Evolutionary conservation across 2,797 vertebrate species (phyloP), one percentile per base, ranked within the genome.

Genomic region (Syngnathus acus): DNA sequence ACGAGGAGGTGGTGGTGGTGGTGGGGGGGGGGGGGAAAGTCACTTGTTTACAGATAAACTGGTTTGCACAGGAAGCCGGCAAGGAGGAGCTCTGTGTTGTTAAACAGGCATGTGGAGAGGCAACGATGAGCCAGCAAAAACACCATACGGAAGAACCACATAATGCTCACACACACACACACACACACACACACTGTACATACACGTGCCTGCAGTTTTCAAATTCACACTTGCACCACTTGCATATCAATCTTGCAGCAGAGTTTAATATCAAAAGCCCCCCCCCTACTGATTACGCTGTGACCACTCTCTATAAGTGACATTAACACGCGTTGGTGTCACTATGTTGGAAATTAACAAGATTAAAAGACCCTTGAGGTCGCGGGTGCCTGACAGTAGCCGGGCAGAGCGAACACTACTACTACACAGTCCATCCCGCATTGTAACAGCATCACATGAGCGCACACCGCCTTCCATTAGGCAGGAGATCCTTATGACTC

Each of bases 1-100:
- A 60, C 14, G 26, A 26, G 23, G 54, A 37, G 54, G 54, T 17
- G 48, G 45, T 17, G 45, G 11, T 1, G 11, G 13, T 0, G 43
- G 13, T 82, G 64, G 68, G 80, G 87, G 82, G 65, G 68, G 80
- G 88, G 81, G 84, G 80, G 74, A 78, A 87, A 87, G 78, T 83
- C 86, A 87, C 86, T 88, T 89, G 85, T 90, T 90, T 90, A 89
- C 89, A 92, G 89, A 91, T 90, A 89, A 90, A 91, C 86, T 87
- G 87, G 86, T 91, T 89, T 89, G 86, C 84, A 88, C 89, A 90
- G 90, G 91, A 92, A 91, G 88, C 84, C 86, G 84, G 86, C 82
- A 85, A 87, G 84, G 87, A 90, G 88, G 86, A 89, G 89, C 88
- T 87, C 77, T 75, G 76, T 87, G 85, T 78, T 85, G 86, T 88